Percentiles rank a stretch among this genome's conserved stretches.
Evolutionary conservation across 2,113 vertebrate species (phyloP).

Genomic region (Dicentrarchus labrax): DNA sequence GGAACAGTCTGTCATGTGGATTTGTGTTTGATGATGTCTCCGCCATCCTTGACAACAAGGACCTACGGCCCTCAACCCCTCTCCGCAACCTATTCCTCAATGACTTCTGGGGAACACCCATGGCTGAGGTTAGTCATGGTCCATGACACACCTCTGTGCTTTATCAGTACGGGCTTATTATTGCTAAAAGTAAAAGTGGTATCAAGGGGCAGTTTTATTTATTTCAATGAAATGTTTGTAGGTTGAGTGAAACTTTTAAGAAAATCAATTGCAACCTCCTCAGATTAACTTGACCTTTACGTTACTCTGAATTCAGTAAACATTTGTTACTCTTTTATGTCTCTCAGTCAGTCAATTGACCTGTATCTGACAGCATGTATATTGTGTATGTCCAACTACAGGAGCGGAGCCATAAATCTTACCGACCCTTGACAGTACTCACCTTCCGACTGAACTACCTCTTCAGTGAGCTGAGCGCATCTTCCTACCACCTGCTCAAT

Average conservation of each 20-base stretch:
- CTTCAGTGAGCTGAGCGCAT: slow-evolving; percentile 92
- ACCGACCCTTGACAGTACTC: slow-evolving; percentile 95
- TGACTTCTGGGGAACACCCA: slow-evolving; percentile 99
- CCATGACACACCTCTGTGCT: background rate
- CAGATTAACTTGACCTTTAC: background rate
- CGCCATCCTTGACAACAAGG: slow-evolving; percentile 98
- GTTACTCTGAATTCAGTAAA: background rate
- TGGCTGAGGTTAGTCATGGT: slow-evolving; percentile 90
- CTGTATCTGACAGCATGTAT: background rate
- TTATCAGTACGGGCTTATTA: background rate
- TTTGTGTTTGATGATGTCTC: slow-evolving; percentile 99
- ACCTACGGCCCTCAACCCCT: slow-evolving; percentile 94
- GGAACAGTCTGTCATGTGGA: slow-evolving; percentile 96
- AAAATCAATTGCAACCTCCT: background rate
- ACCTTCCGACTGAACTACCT: slow-evolving; percentile 98
- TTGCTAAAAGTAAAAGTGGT: background rate
- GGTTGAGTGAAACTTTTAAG: background rate
- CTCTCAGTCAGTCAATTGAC: background rate
- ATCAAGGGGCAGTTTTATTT: background rate
- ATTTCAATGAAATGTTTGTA: background rate
- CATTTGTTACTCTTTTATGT: background rate
- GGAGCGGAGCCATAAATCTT: slow-evolving; percentile 99
- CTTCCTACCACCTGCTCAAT: slow-evolving; percentile 96
- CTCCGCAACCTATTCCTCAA: slow-evolving; percentile 94
- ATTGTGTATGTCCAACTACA: slow-evolving; percentile 68